A percentile compares a stretch with the other conserved stretches of the same genome.
Evolutionary conservation across 2,113 vertebrate genomes (phyloP).

Genomic region (Pteruthius melanotis): DNA sequence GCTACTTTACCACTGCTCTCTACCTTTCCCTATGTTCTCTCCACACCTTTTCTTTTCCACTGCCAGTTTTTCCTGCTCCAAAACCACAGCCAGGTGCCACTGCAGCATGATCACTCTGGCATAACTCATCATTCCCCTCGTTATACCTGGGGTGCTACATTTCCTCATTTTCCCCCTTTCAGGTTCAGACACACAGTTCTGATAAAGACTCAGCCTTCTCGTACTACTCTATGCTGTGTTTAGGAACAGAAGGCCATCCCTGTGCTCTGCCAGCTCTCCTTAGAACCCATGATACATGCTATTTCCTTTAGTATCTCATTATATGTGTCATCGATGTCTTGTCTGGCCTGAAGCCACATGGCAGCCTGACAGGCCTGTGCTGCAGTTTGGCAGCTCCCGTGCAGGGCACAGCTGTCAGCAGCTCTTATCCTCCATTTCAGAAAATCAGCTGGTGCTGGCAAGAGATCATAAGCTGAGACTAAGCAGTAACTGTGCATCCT

Average conservation of each 20-base stretch:
- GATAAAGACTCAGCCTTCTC: not conserved
- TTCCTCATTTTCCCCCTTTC: not conserved
- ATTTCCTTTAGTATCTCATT: conserved; percentile 67
- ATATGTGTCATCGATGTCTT: conserved; percentile 58
- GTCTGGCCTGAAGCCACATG: conserved; percentile 69
- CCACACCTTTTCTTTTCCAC: not conserved
- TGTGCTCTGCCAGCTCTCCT: conserved; percentile 50
- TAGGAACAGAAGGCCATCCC: conserved; percentile 23
- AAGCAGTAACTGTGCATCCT: conserved; percentile 62
- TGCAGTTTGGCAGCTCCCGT: conserved; percentile 64
- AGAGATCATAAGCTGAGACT: conserved; percentile 65
- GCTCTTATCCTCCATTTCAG: conserved; percentile 73
- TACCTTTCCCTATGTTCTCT: not conserved
- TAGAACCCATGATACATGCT: conserved; percentile 45
- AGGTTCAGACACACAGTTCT: not conserved
- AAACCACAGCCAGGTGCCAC: not conserved
- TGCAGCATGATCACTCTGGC: not conserved
- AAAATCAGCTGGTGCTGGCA: conserved; percentile 73
- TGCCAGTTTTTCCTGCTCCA: not conserved
- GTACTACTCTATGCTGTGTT: not conserved
- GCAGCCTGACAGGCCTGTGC: conserved; percentile 57
- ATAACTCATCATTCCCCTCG: not conserved
- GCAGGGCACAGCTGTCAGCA: conserved; percentile 75
- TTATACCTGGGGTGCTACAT: not conserved
- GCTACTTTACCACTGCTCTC: not conserved